Evolutionary conservation across 2,113 vertebrate species (phyloP).

Genomic region (Eublepharis macularius): DNA sequence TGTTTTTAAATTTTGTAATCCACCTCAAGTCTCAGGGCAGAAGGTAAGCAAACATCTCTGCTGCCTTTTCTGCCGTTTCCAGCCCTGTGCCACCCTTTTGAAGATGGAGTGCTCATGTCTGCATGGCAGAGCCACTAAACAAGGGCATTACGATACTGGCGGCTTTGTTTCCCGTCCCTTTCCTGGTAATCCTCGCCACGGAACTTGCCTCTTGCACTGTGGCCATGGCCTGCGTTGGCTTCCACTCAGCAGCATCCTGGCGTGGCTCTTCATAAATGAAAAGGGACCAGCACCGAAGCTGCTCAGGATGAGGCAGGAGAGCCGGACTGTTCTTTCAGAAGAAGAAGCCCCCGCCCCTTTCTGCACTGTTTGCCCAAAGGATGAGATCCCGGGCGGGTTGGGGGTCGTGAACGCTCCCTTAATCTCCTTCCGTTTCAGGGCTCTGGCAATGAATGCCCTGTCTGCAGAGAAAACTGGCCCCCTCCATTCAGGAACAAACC

Average conservation of each 20-base stretch:
- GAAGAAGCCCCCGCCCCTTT: slow-evolving; percentile 51
- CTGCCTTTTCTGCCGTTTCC: too few relatives aligned
- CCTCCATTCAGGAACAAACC: slow-evolving; percentile 20
- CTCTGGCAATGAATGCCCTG: slow-evolving; percentile 73
- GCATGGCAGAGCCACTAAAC: too few relatives aligned
- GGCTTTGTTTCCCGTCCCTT: too few relatives aligned
- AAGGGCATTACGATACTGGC: too few relatives aligned
- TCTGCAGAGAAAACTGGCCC: slow-evolving; percentile 67
- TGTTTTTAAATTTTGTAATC: too few relatives aligned
- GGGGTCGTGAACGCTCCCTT: slow-evolving; percentile 89
- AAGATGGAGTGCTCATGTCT: too few relatives aligned
- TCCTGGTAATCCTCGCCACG: too few relatives aligned
- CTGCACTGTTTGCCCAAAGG: slow-evolving; percentile 92
- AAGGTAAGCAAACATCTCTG: too few relatives aligned
- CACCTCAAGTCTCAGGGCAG: too few relatives aligned
- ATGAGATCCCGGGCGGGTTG: slow-evolving; percentile 79
- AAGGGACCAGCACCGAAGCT: slow-evolving; percentile 77
- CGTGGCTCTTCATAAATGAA: slow-evolving; percentile 85
- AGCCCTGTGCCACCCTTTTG: too few relatives aligned
- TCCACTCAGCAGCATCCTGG: slow-evolving; percentile 83
- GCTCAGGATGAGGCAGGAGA: slow-evolving; percentile 77
- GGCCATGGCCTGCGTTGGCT: slow-evolving; percentile 74
- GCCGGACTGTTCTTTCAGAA: slow-evolving; percentile 26
- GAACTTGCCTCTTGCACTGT: too few relatives aligned
- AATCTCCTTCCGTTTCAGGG: slow-evolving; percentile 82